Evolutionary conservation across 2,888 invertebrate species (phyloP).

Genomic region (Muscina levida): DNA sequence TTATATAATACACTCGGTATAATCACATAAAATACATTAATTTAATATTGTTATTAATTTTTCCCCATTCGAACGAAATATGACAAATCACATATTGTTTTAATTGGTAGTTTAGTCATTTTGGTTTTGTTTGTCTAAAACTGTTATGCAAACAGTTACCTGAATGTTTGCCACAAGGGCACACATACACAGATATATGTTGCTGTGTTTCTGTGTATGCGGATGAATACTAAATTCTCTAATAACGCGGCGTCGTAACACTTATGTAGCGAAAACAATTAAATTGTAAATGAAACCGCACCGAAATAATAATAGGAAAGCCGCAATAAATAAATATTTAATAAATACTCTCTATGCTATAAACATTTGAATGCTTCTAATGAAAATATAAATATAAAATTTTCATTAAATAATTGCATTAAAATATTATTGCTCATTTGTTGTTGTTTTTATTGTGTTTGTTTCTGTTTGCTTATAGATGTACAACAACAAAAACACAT

Average conservation of each 20-base stretch:
- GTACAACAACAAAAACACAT: no score
- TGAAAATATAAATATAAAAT: constrained; percentile 41
- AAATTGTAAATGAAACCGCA: constrained; percentile 64
- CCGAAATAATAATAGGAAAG: constrained; percentile 60
- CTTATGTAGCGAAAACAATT: constrained; percentile 51
- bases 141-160: neutral
- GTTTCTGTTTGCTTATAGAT: no score
- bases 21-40: no score
- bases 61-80: neutral
- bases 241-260: neutral
- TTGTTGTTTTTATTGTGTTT: no score
- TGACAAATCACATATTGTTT: constrained; percentile 16
- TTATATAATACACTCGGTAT: neutral
- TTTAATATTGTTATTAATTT: no score
- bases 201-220: neutral
- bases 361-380: constrained; percentile 29
- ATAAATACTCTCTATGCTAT: constrained; percentile 47
- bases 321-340: constrained; percentile 63
- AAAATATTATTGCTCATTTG: constrained; percentile 24
- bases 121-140: neutral
- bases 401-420: constrained; percentile 41
- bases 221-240: neutral
- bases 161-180: neutral
- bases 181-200: neutral
- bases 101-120: neutral